Conservation (phyloP, 2,797 vertebrate genomes). For the Sarcophilus harrisii region DNA sequence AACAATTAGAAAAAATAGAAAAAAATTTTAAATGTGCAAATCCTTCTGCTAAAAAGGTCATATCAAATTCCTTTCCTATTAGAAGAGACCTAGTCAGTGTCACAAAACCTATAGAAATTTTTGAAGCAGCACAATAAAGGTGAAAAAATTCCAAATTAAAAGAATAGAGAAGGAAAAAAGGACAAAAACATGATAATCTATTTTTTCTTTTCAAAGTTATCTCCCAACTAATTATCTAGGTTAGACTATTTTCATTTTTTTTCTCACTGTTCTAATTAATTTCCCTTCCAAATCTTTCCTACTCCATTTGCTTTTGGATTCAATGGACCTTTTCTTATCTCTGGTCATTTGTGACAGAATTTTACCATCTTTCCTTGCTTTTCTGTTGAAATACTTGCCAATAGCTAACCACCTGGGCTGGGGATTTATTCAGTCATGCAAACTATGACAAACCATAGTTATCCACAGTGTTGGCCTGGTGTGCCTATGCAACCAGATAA, state of each 20-base stretch:
- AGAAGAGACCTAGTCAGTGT: background rate
- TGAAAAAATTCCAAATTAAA: background rate
- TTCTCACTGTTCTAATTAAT: background rate
- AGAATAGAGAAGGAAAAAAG: background rate
- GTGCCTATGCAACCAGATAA: background rate
- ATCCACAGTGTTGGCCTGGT: background rate
- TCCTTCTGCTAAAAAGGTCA: background rate
- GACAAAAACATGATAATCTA: background rate
- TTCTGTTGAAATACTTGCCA: background rate
- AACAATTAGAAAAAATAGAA: background rate
- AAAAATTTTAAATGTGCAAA: background rate
- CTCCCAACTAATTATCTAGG: background rate
- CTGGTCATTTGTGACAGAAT: background rate
- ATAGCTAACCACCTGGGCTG: background rate
- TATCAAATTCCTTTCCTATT: constrained; percentile 18
- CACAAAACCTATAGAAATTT: constrained; percentile 29
- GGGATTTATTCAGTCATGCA: background rate
- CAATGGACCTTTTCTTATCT: background rate
- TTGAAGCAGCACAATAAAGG: constrained; percentile 29
- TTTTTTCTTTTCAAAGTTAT: background rate
- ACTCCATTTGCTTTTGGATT: constrained; percentile 3
- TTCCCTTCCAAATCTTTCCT: constrained; percentile 5
- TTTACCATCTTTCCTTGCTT: constrained; percentile 5
- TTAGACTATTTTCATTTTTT: constrained; percentile 3
- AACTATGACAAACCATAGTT: background rate